phyloP scores from a whole-genome alignment of 1,140 invertebrate genomes.

The Dysdera silvatica region DNA sequence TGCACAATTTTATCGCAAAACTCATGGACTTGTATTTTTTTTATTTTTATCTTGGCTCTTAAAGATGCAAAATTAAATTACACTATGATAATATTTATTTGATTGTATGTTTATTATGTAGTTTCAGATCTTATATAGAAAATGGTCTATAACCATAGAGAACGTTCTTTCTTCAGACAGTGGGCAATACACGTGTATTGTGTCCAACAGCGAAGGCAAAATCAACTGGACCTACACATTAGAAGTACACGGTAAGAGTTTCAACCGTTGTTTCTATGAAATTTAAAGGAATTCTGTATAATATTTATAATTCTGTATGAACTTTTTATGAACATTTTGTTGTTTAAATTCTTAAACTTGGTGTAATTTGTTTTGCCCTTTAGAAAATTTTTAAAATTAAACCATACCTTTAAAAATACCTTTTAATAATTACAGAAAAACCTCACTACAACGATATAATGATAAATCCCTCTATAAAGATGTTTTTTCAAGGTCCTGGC shows the following conservation, averaged over 20 bases:
- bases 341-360: neutral
- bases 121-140: constrained; percentile 18
- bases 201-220: constrained; percentile 33
- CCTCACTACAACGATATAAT: too few relatives aligned
- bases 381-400: neutral
- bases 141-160: constrained; percentile 17
- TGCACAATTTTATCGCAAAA: too few relatives aligned
- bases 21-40: too few relatives aligned
- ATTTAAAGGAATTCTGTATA: neutral
- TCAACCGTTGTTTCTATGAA: neutral
- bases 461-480: too few relatives aligned
- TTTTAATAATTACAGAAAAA: too few relatives aligned
- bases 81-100: too few relatives aligned
- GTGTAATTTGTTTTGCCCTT: neutral
- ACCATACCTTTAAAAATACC: too few relatives aligned
- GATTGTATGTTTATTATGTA: neutral
- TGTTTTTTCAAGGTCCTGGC: too few relatives aligned
- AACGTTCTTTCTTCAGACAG: constrained; percentile 27
- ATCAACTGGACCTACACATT: constrained; percentile 23
- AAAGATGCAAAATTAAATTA: too few relatives aligned
- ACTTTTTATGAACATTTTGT: neutral
- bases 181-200: constrained; percentile 38
- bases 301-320: neutral
- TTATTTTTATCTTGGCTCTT: too few relatives aligned
- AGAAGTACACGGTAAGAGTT: constrained; percentile 8